Evolutionary conservation across 1,140 invertebrate genomes (phyloP).

Genomic region (Drosophila tsacasi): DNA sequence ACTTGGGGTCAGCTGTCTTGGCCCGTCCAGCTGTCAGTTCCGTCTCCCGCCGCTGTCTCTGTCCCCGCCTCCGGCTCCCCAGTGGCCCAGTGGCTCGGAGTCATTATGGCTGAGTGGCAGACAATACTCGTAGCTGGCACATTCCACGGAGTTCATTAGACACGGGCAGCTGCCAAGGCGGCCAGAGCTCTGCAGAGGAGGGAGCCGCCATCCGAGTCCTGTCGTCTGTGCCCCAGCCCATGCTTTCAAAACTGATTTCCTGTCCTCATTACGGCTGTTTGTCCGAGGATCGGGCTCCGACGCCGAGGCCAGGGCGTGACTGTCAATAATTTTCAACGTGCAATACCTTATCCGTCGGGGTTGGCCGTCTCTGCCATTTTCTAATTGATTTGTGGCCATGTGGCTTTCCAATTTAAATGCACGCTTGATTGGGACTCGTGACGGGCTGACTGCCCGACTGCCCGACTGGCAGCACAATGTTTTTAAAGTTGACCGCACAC

Average conservation of each 20-base stretch:
- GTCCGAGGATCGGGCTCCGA: conserved; percentile 23
- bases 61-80: conserved; percentile 12
- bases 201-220: background rate
- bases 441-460: background rate
- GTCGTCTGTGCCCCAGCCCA: conserved; percentile 11
- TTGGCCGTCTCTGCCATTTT: conserved; percentile 35
- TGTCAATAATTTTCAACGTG: conserved; percentile 52
- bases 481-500: conserved; percentile 52
- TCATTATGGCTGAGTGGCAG: conserved; percentile 77
- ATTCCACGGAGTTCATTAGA: conserved; percentile 57
- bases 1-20: conserved; percentile 45
- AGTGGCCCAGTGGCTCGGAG: conserved; percentile 37
- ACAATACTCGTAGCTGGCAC: conserved; percentile 31
- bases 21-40: conserved; percentile 56
- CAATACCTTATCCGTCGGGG: conserved; percentile 20
- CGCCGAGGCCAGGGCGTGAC: conserved; percentile 20
- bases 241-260: conserved; percentile 54
- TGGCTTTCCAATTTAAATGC: conserved; percentile 55
- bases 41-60: conserved; percentile 3
- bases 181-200: no score
- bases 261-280: conserved; percentile 55
- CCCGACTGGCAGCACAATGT: conserved; percentile 15
- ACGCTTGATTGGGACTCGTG: conserved; percentile 45
- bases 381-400: conserved; percentile 73
- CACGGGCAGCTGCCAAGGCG: conserved; percentile 39